phyloP scores from a whole-genome alignment of 2,797 vertebrate genomes.

The Sebastiscus albofasciatus region DNA sequence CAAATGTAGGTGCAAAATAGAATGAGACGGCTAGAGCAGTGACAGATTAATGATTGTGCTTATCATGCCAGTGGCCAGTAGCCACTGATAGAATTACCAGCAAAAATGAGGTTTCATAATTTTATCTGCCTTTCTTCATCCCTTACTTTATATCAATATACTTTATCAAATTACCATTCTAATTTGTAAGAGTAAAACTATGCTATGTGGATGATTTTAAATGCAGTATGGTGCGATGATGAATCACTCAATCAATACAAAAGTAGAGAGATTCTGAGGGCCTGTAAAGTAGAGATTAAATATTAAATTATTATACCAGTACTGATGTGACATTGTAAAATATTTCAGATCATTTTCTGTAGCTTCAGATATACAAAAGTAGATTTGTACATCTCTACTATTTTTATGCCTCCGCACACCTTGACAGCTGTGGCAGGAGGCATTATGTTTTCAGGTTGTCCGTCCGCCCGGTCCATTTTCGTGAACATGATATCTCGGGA shows the following conservation, averaged over 20 bases:
- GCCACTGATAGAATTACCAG: slow-evolving; percentile 7
- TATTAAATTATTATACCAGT: too few species aligned
- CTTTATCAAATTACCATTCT: slow-evolving; percentile 3
- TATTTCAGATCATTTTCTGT: neutral
- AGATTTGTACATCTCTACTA: neutral
- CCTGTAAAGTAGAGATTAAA: neutral
- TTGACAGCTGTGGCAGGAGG: neutral
- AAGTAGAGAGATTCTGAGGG: neutral
- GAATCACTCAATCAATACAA: neutral
- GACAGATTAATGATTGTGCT: neutral
- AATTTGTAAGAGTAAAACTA: neutral
- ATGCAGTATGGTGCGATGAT: neutral
- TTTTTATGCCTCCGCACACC: too few species aligned
- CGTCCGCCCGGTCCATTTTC: fast-evolving
- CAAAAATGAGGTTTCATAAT: neutral
- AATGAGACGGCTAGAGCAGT: neutral
- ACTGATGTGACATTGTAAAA: neutral
- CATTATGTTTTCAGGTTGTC: neutral
- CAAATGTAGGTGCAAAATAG: neutral
- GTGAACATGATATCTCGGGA: neutral
- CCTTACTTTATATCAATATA: neutral
- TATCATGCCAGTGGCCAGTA: neutral
- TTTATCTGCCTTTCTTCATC: neutral
- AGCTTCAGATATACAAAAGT: neutral
- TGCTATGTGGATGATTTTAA: neutral